A percentile compares a stretch with the other conserved stretches of the same genome.
These are phyloP conservation scores for Danio albolineatus DNA, from an alignment of 2,797 vertebrate species.

Conservation along the genomic window DNA sequence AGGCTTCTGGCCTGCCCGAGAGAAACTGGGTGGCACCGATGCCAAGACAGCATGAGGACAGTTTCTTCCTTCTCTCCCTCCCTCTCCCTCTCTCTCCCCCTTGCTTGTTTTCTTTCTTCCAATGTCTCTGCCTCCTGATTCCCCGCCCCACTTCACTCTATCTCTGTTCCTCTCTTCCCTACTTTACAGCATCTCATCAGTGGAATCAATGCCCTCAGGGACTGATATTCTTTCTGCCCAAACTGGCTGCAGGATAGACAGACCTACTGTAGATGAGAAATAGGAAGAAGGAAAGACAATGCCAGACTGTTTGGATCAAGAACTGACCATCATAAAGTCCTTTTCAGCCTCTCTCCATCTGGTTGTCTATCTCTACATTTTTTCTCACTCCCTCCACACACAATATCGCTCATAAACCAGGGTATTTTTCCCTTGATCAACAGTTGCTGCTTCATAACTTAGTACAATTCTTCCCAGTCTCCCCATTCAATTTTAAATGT, in stretches of 20 bases:
- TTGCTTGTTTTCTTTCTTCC: constrained; percentile 11
- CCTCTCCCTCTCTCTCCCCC: constrained; percentile 11
- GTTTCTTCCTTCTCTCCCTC: constrained; percentile 38
- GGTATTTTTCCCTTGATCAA: not conserved
- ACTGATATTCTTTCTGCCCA: constrained; percentile 48
- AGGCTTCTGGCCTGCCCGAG: constrained; percentile 56
- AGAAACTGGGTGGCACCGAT: constrained; percentile 54
- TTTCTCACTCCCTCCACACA: not conserved
- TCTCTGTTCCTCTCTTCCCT: constrained; percentile 14
- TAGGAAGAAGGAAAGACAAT: constrained; percentile 39
- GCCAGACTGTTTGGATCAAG: constrained; percentile 48
- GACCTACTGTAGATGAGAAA: constrained; percentile 23
- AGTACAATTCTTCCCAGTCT: not conserved
- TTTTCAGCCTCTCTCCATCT: not conserved
- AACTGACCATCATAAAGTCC: constrained; percentile 20
- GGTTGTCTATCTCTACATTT: not conserved
- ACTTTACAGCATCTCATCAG: constrained; percentile 57
- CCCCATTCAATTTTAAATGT: no score
- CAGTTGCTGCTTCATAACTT: not conserved
- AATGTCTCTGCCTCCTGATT: constrained; percentile 24
- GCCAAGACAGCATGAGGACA: constrained; percentile 57
- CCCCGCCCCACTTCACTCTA: constrained; percentile 29
- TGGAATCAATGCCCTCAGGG: constrained; percentile 55
- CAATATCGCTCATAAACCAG: not conserved
- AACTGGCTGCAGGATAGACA: constrained; percentile 36